These are phyloP conservation scores for Xestobium rufovillosum DNA, from an alignment of 2,888 invertebrate genomes.

Conservation along the genomic window DNA sequence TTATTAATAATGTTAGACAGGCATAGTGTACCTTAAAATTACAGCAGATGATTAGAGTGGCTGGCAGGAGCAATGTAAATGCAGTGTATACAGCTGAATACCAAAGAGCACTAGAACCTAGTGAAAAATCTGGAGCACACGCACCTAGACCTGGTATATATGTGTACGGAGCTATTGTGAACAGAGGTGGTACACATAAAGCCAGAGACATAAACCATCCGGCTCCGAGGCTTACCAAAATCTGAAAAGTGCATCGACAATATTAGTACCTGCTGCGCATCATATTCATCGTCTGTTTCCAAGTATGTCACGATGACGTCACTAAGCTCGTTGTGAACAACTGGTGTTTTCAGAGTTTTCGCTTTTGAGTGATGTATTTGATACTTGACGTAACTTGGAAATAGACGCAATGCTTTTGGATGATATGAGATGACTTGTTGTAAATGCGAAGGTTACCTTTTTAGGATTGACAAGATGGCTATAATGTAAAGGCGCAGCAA, in stretches of 20 bases:
- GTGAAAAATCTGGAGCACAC: slow-evolving; percentile 62
- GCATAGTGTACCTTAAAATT: slow-evolving; percentile 63
- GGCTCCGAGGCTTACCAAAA: slow-evolving; percentile 56
- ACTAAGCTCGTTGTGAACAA: too few species aligned
- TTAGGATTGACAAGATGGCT: slow-evolving; percentile 66
- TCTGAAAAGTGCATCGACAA: too few species aligned
- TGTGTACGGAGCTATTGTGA: slow-evolving; percentile 51
- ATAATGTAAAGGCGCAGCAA: slow-evolving; percentile 73
- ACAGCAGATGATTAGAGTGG: slow-evolving; percentile 61
- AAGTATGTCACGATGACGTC: too few species aligned
- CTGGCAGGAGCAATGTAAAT: slow-evolving; percentile 59
- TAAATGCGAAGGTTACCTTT: too few species aligned
- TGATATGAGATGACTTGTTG: too few species aligned
- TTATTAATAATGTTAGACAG: too few species aligned
- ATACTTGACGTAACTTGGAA: too few species aligned
- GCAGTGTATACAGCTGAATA: slow-evolving; percentile 60
- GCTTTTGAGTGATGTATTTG: too few species aligned
- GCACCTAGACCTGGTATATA: slow-evolving; percentile 52
- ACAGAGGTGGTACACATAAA: slow-evolving; percentile 57
- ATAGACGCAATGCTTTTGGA: too few species aligned
- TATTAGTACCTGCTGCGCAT: too few species aligned
- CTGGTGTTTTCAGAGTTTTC: too few species aligned
- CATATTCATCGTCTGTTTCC: too few species aligned
- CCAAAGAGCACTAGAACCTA: slow-evolving; percentile 51
- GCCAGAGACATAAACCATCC: slow-evolving; percentile 61